Percentiles rank a stretch among this genome's conserved stretches.
These are phyloP conservation scores for Exaiptasia diaphana DNA, from an alignment of 64 coral and sea anemone species.

Conservation along the genomic window DNA sequence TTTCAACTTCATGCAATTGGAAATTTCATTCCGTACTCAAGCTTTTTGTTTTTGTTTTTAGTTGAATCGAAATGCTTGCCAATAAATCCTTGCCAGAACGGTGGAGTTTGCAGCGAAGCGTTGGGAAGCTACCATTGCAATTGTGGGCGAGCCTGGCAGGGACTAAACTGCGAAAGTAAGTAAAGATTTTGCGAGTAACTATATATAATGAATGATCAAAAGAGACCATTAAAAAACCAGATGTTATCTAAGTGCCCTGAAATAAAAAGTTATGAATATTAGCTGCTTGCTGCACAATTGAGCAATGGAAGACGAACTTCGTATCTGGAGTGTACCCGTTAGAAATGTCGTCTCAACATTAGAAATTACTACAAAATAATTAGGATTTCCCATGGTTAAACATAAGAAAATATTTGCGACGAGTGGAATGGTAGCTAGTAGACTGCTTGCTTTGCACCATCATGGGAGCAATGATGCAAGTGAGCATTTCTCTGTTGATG, in stretches of 20 bases:
- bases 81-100: conserved; percentile 93
- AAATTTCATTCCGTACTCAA: too few species aligned
- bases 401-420: background rate
- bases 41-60: background rate
- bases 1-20: too few species aligned
- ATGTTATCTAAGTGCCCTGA: background rate
- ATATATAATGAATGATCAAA: background rate
- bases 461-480: too few species aligned
- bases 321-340: background rate
- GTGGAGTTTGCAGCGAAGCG: conserved; percentile 73
- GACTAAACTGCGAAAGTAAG: conserved; percentile 91
- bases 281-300: background rate
- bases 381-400: background rate
- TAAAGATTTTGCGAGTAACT: background rate
- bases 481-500: too few species aligned
- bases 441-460: too few species aligned
- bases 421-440: too few species aligned
- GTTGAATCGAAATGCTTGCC: conserved; percentile 90
- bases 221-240: background rate
- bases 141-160: conserved; percentile 65
- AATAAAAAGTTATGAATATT: background rate
- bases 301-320: background rate
- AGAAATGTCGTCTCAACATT: too few species aligned
- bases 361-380: background rate
- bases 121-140: conserved; percentile 68